Percentiles rank a stretch among this genome's conserved stretches.
phyloP scores from a whole-genome alignment of 1,140 invertebrate species.

The Drosophila sucinea region DNA sequence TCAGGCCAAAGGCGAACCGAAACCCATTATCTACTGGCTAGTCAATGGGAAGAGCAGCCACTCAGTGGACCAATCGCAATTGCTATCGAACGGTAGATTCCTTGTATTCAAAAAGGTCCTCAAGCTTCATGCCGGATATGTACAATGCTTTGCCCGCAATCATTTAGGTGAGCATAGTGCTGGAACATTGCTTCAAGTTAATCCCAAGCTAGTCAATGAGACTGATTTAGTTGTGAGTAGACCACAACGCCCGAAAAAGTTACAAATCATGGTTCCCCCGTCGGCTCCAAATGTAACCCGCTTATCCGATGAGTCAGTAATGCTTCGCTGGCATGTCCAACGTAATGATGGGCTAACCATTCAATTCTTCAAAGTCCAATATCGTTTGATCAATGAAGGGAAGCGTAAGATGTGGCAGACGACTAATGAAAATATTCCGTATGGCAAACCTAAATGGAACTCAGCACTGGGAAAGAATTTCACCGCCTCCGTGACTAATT shows the following conservation, averaged over 20 bases:
- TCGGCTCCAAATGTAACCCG: constrained; percentile 92
- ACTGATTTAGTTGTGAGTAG: neutral
- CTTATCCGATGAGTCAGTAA: constrained; percentile 93
- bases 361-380: constrained; percentile 92
- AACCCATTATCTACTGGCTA: constrained; percentile 91
- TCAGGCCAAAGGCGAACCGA: constrained; percentile 87
- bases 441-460: constrained; percentile 86
- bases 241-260: constrained; percentile 20
- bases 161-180: constrained; percentile 88
- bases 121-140: constrained; percentile 93
- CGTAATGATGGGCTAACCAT: constrained; percentile 91
- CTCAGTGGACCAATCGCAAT: constrained; percentile 84
- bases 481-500: constrained; percentile 86
- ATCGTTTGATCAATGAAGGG: constrained; percentile 64
- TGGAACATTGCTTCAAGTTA: constrained; percentile 87
- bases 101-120: constrained; percentile 87
- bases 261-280: constrained; percentile 92
- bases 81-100: constrained; percentile 83
- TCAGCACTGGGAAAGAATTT: constrained; percentile 84
- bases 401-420: constrained; percentile 89
- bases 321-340: constrained; percentile 94
- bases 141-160: constrained; percentile 95
- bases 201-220: constrained; percentile 87
- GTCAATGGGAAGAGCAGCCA: constrained; percentile 90
- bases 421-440: constrained; percentile 90